Evolutionary conservation across 2,113 vertebrate species (phyloP).

Genomic region (Quiscalus mexicanus): DNA sequence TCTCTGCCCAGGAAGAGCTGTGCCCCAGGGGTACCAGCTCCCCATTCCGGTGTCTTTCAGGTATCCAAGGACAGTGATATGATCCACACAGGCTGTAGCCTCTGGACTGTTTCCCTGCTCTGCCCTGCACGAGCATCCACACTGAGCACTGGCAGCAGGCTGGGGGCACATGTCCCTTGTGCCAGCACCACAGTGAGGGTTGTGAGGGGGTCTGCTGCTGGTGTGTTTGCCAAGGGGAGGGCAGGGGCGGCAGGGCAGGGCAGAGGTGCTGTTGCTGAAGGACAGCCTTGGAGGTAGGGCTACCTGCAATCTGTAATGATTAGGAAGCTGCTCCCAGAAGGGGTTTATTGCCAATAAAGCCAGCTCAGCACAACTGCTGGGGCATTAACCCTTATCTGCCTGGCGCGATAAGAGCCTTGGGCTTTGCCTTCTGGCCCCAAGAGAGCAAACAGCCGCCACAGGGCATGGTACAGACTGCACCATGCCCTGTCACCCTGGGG

Average conservation of each 20-base stretch:
- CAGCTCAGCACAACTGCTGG: conserved; percentile 21
- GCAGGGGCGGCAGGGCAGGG: not conserved
- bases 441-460: not conserved
- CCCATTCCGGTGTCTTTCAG: rapidly evolving
- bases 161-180: rapidly evolving
- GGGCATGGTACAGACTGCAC: not conserved
- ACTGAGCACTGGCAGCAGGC: not conserved
- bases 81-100: not conserved
- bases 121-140: not conserved
- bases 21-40: not conserved
- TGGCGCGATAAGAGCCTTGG: not conserved
- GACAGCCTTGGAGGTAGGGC: not conserved
- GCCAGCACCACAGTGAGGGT: not conserved
- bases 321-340: conserved; percentile 3
- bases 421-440: not conserved
- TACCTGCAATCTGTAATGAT: conserved; percentile 24
- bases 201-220: not conserved
- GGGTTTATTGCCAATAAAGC: conserved; percentile 40
- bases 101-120: not conserved
- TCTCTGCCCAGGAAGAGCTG: not conserved
- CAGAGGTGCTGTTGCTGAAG: conserved; percentile 19
- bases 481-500: not conserved
- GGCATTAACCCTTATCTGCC: conserved; percentile 38
- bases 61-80: not conserved
- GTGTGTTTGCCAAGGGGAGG: not conserved